Conservation (phyloP, 2,113 vertebrate genomes). For the Glaucidium brasilianum region DNA sequence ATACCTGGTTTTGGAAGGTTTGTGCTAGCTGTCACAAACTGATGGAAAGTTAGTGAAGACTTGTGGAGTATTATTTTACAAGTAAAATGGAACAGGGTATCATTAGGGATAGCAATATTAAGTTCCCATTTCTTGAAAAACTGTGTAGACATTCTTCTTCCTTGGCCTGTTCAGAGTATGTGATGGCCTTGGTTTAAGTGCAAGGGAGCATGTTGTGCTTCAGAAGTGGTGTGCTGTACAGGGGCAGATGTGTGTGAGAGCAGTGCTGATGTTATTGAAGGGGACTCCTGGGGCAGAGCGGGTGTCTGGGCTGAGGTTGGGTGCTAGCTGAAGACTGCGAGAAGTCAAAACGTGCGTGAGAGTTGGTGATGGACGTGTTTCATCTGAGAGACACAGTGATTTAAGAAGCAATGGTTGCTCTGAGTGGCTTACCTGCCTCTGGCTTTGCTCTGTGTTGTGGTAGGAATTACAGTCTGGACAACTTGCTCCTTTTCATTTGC, state of each 20-base stretch:
- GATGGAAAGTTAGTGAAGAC: neutral
- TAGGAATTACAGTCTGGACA: neutral
- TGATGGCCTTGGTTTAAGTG: neutral
- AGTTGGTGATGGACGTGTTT: neutral
- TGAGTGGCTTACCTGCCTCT: neutral
- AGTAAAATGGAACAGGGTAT: neutral
- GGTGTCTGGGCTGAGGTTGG: neutral
- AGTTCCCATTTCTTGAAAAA: neutral
- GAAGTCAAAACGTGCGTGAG: neutral
- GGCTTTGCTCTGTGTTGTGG: neutral
- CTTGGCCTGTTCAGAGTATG: neutral
- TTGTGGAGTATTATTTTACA: neutral
- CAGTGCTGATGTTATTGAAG: neutral
- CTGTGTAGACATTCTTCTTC: neutral
- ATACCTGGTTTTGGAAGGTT: neutral
- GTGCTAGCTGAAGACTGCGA: neutral
- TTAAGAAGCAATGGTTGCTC: neutral
- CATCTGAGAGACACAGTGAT: neutral
- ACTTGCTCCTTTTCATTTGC: neutral
- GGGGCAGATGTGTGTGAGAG: accelerated
- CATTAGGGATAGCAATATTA: no score
- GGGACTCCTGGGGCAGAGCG: neutral
- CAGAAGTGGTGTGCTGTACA: neutral
- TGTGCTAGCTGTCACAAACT: neutral
- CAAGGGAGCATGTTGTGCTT: neutral